Evolutionary conservation across 2,888 invertebrate genomes (phyloP), one percentile per base, ranked within the genome.

Genomic region (Acrobasis repandana): DNA sequence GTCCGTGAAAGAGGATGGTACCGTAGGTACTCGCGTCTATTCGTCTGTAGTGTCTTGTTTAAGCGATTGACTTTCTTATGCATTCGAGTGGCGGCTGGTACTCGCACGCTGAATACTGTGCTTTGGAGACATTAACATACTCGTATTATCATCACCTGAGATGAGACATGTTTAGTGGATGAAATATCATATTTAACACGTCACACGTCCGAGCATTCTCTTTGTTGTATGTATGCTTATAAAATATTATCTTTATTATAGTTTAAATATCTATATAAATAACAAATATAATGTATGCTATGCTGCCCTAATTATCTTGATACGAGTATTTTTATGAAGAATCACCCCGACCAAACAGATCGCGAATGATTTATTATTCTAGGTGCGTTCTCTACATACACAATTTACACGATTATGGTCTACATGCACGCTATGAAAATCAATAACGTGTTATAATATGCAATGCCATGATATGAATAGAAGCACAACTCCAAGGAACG

Each of bases 391-490:
- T 18, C 9, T 65, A 61, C 69, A 67, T 66, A 71, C 71, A 74
- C 65, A 69, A 71, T 69, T 67, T 72, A 78, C 76, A 70, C 71
- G 69, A 74, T 75, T 71, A 78, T 71, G 67, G 70, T 77, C 69
- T 67, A 74, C 71, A 65, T 72, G 78, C 80, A 81, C 76, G 80
- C 73, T 64, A 80, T 69, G 68, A 63, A 74, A 76, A 77, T 78
- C 74, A 76, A 76, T 76, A 74, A 71, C 65, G 66, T 68, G 65
- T 69, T 57, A 65, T 65, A 69, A 64, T 70, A 73, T 72, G 68
- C 66, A 69, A 65, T 65, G 66, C 58, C 65, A 67, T 68, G 51
- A 65, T 67, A 70, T 64, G 66, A 63, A 64, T 43, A 68, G 65
- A 68, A 66, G 61, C 62, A 62, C 66, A 69, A 67, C 65, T 36